phyloP scores from a whole-genome alignment of 2,888 invertebrate species.

The Trachelus troglodyta region DNA sequence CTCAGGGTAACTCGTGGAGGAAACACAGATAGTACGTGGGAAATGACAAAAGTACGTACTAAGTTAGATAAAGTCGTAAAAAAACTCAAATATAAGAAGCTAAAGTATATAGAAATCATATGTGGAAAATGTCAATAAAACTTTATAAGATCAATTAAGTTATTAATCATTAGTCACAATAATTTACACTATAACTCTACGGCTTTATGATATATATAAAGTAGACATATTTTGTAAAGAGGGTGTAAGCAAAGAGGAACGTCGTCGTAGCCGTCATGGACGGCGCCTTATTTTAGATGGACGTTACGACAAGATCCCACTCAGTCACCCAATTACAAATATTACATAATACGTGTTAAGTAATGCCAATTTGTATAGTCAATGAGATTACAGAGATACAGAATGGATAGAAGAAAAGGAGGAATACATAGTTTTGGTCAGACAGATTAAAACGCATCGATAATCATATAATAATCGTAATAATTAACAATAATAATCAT shows the following conservation, averaged over 20 bases:
- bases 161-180: constrained; percentile 36
- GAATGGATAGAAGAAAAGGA: constrained; percentile 39
- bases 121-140: not conserved
- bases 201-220: constrained; percentile 32
- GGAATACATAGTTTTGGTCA: constrained; percentile 42
- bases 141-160: constrained; percentile 30
- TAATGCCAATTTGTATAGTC: constrained; percentile 37
- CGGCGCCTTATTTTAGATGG: not conserved
- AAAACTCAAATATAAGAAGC: constrained; percentile 44
- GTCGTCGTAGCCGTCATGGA: constrained; percentile 27
- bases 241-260: constrained; percentile 38
- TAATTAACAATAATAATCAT: constrained; percentile 34
- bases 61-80: constrained; percentile 22
- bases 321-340: constrained; percentile 36
- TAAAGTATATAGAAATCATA: not conserved
- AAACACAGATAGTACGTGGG: constrained; percentile 16
- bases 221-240: constrained; percentile 27
- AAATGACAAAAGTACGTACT: constrained; percentile 23
- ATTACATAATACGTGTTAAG: constrained; percentile 33
- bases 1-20: not conserved
- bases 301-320: constrained; percentile 34
- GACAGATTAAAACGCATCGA: constrained; percentile 39
- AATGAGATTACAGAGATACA: constrained; percentile 36
- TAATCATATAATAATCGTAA: constrained; percentile 37
- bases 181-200: constrained; percentile 44